Conservation (phyloP, 2,888 invertebrate species). For the Amorpha juglandis region DNA sequence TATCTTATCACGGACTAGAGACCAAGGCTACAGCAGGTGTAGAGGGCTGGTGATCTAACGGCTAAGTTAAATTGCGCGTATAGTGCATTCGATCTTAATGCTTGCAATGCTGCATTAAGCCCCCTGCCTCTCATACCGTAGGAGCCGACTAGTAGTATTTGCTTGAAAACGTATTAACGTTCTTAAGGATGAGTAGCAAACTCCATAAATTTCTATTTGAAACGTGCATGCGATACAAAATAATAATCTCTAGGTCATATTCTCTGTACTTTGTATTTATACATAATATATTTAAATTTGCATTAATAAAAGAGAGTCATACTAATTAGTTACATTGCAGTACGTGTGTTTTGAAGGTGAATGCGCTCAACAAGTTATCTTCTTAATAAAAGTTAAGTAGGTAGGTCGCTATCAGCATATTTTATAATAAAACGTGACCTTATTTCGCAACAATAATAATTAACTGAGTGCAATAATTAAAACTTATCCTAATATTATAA, state of each 20-base stretch:
- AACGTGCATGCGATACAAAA: neutral
- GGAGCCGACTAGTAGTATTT: too few relatives aligned
- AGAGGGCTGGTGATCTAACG: too few relatives aligned
- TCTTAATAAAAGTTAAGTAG: neutral
- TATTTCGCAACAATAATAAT: neutral
- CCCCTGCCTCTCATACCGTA: too few relatives aligned
- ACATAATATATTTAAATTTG: neutral
- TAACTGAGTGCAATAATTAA: too few relatives aligned
- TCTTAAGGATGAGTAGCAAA: too few relatives aligned
- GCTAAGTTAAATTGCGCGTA: too few relatives aligned
- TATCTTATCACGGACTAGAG: too few relatives aligned
- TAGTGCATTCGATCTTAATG: too few relatives aligned
- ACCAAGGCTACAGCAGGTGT: too few relatives aligned
- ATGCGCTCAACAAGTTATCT: neutral
- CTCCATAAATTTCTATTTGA: neutral
- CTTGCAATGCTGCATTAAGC: too few relatives aligned
- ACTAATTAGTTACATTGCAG: neutral
- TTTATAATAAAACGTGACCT: neutral
- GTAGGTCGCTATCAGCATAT: neutral
- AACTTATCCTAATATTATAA: too few relatives aligned
- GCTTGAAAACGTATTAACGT: too few relatives aligned
- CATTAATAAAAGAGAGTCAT: neutral
- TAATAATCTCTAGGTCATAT: neutral
- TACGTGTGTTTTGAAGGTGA: constrained; percentile 18
- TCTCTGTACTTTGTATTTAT: neutral